Conservation (phyloP, 2,797 vertebrate species). For the Heliangelus exortis region DNA sequence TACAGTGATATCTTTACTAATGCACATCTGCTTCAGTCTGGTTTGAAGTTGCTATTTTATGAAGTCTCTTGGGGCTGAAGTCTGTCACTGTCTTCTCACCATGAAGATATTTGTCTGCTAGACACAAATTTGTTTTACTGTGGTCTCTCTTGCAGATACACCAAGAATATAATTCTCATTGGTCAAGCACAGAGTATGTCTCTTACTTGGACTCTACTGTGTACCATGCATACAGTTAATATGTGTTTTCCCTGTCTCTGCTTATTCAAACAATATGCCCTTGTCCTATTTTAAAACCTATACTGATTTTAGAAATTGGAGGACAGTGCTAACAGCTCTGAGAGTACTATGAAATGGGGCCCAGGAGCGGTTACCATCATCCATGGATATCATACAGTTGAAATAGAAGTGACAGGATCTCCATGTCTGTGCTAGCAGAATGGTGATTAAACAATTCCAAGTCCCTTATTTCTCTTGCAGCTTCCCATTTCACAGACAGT, state of each 20-base stretch:
- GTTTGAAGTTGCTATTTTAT: neutral
- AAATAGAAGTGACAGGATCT: neutral
- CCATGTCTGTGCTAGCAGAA: conserved; percentile 10
- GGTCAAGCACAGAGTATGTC: neutral
- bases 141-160: neutral
- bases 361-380: neutral
- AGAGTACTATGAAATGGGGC: neutral
- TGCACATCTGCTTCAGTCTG: neutral
- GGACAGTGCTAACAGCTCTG: neutral
- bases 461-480: conserved; percentile 4
- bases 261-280: neutral
- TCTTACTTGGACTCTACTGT: neutral
- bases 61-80: neutral
- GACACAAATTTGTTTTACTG: neutral
- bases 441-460: conserved; percentile 31
- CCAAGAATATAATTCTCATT: neutral
- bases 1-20: neutral
- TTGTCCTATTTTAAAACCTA: neutral
- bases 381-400: neutral
- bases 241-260: neutral
- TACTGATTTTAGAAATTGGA: neutral
- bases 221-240: neutral
- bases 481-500: conserved; percentile 57
- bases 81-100: neutral
- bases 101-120: neutral